A percentile compares a stretch with the other conserved stretches of the same genome.
Evolutionary conservation across 2,888 invertebrate genomes (phyloP).

Genomic region (Acanthococcus lagerstroemiae): DNA sequence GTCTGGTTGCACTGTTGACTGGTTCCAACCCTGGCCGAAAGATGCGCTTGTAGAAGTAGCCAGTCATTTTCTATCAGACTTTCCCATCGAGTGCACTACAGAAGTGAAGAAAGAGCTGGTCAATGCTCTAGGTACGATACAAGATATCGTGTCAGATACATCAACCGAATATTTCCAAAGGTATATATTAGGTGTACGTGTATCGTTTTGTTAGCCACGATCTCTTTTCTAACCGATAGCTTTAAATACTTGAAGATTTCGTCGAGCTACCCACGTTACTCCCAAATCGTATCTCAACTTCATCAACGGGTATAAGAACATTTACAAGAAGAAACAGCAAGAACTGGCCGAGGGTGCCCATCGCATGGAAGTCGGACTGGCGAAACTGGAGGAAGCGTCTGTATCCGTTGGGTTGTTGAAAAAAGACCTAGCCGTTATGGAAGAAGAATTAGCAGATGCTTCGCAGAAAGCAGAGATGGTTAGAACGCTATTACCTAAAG

Average conservation of each 20-base stretch:
- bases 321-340: constrained; percentile 78
- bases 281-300: constrained; percentile 95
- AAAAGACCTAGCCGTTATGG: constrained; percentile 86
- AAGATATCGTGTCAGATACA: constrained; percentile 79
- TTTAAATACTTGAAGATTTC: constrained; percentile 50
- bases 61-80: constrained; percentile 78
- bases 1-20: constrained; percentile 95
- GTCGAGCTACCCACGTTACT: constrained; percentile 90
- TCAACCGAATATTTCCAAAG: constrained; percentile 78
- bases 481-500: no score
- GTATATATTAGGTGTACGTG: constrained; percentile 38
- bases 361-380: constrained; percentile 90
- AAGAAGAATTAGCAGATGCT: constrained; percentile 82
- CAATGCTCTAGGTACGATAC: constrained; percentile 81
- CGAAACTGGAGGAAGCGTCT: constrained; percentile 90
- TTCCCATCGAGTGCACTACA: constrained; percentile 75
- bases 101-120: constrained; percentile 78
- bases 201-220: not conserved
- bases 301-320: constrained; percentile 87
- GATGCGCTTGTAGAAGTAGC: constrained; percentile 89
- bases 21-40: constrained; percentile 97
- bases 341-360: constrained; percentile 82
- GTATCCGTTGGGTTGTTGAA: constrained; percentile 85
- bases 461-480: constrained; percentile 85
- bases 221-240: no score